A percentile compares a stretch with the other conserved stretches of the same genome.
These are phyloP conservation scores for Spicauda simplicius DNA, from an alignment of 2,888 invertebrate genomes.

Conservation along the genomic window DNA sequence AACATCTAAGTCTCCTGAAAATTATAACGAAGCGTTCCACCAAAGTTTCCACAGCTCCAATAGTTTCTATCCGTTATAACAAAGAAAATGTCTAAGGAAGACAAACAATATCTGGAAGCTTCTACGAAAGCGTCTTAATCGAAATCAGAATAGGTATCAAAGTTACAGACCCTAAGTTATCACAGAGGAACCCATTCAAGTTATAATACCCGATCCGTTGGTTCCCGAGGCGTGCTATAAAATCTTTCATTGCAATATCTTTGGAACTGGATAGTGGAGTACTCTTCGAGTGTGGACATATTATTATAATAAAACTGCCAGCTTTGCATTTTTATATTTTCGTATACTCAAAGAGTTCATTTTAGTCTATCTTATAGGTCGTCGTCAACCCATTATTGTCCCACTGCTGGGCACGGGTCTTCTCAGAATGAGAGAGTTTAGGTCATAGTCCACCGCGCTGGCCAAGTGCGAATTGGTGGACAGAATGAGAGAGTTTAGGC, in stretches of 20 bases:
- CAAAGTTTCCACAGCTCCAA: not conserved
- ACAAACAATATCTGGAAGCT: constrained; percentile 12
- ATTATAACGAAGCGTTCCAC: not conserved
- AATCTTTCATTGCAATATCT: constrained; percentile 63
- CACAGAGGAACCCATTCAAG: constrained; percentile 27
- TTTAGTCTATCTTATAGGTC: too few species aligned
- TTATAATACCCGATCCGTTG: constrained; percentile 35
- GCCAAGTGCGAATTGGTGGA: too few species aligned
- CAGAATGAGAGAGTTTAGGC: too few species aligned
- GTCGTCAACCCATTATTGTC: too few species aligned
- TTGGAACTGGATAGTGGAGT: constrained; percentile 51
- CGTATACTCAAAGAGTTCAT: too few species aligned
- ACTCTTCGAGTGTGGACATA: not conserved
- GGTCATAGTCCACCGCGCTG: too few species aligned
- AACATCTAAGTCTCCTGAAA: not conserved
- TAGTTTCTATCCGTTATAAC: constrained; percentile 1
- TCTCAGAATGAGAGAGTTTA: too few species aligned
- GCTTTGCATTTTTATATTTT: not conserved
- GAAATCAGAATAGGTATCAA: constrained; percentile 29
- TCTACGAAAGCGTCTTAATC: constrained; percentile 26
- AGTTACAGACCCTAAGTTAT: constrained; percentile 27
- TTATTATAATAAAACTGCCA: not conserved
- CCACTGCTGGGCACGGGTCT: too few species aligned
- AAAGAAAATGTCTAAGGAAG: constrained; percentile 3
- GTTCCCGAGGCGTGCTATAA: constrained; percentile 60